phyloP scores from a whole-genome alignment of 2,797 vertebrate species.

The Sebastes oblongus region DNA sequence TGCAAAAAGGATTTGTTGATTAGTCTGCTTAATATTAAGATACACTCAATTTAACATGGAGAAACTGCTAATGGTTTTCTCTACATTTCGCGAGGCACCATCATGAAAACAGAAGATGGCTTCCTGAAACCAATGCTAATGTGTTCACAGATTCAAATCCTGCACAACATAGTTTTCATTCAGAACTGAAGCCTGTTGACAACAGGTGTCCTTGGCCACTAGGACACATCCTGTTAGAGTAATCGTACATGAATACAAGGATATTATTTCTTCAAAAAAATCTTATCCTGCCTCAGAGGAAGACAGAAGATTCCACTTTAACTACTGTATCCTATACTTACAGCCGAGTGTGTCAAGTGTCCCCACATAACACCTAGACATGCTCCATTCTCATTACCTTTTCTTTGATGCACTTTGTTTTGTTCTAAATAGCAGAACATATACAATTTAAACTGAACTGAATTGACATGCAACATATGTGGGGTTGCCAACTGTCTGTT shows the following conservation, averaged over 20 bases:
- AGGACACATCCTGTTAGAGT: neutral
- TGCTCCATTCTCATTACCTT: neutral
- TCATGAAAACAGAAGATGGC: neutral
- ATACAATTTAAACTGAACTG: neutral
- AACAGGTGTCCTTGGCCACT: neutral
- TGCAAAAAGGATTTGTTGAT: conserved; percentile 9
- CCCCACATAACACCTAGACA: neutral
- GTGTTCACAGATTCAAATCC: neutral
- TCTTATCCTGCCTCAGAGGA: too few species aligned
- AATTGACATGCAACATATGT: neutral
- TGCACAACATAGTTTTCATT: neutral
- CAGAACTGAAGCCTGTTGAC: neutral
- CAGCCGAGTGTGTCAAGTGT: neutral
- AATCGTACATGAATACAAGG: neutral
- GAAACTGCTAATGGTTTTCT: neutral
- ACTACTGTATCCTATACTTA: neutral
- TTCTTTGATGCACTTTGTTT: neutral
- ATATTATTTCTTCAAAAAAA: neutral
- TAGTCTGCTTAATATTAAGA: neutral
- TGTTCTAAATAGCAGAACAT: neutral
- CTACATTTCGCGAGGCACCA: neutral
- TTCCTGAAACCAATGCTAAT: neutral
- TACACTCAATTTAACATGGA: neutral
- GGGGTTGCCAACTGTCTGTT: neutral
- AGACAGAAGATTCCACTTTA: too few species aligned